Conservation (phyloP, 2,797 vertebrate species). For the Crocidura indochinensis region DNA sequence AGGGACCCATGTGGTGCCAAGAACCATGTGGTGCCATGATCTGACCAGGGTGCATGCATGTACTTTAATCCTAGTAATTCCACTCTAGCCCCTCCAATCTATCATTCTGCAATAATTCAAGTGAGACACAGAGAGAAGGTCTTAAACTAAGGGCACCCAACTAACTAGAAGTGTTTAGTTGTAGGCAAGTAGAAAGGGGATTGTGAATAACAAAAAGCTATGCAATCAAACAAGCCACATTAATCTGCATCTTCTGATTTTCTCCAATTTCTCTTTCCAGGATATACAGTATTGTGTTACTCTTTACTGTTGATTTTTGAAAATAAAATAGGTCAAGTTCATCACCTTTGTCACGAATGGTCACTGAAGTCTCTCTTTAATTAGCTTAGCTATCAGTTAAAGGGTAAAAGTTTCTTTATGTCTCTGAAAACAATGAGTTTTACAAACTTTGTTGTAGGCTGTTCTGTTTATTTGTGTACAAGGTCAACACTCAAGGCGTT, state of each 20-base stretch:
- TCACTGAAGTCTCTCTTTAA: conserved; percentile 36
- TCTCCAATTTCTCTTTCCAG: neutral
- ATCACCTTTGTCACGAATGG: conserved; percentile 25
- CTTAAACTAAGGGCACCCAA: neutral
- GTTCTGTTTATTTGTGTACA: neutral
- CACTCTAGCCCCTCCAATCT: neutral
- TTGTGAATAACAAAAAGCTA: neutral
- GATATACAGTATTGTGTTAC: neutral
- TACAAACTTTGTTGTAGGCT: neutral
- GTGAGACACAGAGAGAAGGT: neutral
- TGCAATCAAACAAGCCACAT: neutral
- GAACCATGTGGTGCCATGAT: too few relatives aligned
- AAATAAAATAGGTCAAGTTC: neutral
- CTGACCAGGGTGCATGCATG: too few relatives aligned
- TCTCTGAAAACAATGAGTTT: neutral
- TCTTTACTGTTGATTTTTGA: conserved; percentile 7
- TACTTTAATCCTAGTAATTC: too few relatives aligned
- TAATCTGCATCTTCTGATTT: neutral
- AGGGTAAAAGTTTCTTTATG: conserved; percentile 20
- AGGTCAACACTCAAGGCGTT: neutral
- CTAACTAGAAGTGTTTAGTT: conserved; percentile 13
- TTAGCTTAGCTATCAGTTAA: conserved; percentile 7
- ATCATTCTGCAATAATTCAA: conserved; percentile 49
- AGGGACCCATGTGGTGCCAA: too few relatives aligned
- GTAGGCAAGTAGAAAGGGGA: neutral